Conservation (phyloP, 2,888 invertebrate genomes). For the Fragum fragum region DNA sequence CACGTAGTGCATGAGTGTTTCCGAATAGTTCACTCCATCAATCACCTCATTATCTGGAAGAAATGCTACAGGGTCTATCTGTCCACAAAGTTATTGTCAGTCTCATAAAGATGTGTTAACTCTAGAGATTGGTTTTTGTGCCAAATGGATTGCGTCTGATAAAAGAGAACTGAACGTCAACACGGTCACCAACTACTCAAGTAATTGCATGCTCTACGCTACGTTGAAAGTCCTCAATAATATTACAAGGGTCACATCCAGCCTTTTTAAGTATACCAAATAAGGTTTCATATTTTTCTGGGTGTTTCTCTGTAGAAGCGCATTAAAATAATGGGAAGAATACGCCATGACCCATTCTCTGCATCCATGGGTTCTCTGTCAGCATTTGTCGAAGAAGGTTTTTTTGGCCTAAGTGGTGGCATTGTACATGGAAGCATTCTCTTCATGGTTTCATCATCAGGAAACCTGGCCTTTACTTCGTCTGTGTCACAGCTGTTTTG, state of each 20-base stretch:
- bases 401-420: constrained; percentile 1
- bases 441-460: too few species aligned
- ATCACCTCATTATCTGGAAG: constrained; percentile 13
- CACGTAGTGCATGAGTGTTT: constrained; percentile 17
- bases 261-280: background rate
- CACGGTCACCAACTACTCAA: constrained; percentile 10
- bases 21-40: constrained; percentile 16
- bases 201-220: constrained; percentile 2
- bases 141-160: constrained; percentile 12
- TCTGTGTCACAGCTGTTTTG: background rate
- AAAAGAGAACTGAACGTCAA: constrained; percentile 8
- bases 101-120: constrained; percentile 4
- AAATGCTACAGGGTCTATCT: constrained; percentile 27
- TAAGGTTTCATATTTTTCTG: background rate
- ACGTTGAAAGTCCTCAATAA: constrained; percentile 6
- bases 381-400: constrained; percentile 4
- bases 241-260: background rate
- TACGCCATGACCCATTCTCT: constrained; percentile 3
- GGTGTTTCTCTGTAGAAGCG: constrained; percentile 9
- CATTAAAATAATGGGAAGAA: constrained; percentile 6
- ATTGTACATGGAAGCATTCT: background rate
- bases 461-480: too few species aligned
- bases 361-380: background rate
- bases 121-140: constrained; percentile 26
- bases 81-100: constrained; percentile 17